These are phyloP conservation scores for Paramuricea clavata DNA, from an alignment of 92 coral and sea anemone species.

Conservation along the genomic window DNA sequence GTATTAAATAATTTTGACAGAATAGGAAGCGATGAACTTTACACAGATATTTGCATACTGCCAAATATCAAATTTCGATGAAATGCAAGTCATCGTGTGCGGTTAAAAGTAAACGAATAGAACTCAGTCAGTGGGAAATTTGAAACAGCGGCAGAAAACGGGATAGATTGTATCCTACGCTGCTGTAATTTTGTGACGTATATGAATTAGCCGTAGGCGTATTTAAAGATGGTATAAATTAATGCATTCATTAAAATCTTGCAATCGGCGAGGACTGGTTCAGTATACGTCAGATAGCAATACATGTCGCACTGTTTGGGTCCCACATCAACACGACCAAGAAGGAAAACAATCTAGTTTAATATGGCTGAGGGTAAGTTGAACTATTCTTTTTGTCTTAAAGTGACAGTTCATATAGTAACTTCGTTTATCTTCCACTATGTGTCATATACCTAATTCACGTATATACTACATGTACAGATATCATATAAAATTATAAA, in stretches of 20 bases:
- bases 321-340: too few relatives aligned
- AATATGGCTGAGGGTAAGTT: not conserved
- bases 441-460: too few relatives aligned
- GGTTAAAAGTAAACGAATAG: not conserved
- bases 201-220: not conserved
- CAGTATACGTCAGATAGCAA: not conserved
- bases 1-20: too few relatives aligned
- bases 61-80: not conserved
- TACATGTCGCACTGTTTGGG: not conserved
- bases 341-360: not conserved
- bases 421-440: too few relatives aligned
- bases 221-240: not conserved
- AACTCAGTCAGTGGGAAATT: not conserved
- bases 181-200: too few relatives aligned
- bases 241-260: not conserved
- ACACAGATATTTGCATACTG: not conserved
- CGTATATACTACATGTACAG: too few relatives aligned
- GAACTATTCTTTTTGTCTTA: not conserved
- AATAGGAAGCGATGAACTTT: too few relatives aligned
- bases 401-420: too few relatives aligned
- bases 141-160: not conserved
- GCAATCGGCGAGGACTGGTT: not conserved
- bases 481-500: too few relatives aligned
- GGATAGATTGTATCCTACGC: not conserved
- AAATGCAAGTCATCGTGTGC: not conserved